Evolutionary conservation across 2,888 invertebrate genomes (phyloP).

Genomic region (Petrophora chlorosata): DNA sequence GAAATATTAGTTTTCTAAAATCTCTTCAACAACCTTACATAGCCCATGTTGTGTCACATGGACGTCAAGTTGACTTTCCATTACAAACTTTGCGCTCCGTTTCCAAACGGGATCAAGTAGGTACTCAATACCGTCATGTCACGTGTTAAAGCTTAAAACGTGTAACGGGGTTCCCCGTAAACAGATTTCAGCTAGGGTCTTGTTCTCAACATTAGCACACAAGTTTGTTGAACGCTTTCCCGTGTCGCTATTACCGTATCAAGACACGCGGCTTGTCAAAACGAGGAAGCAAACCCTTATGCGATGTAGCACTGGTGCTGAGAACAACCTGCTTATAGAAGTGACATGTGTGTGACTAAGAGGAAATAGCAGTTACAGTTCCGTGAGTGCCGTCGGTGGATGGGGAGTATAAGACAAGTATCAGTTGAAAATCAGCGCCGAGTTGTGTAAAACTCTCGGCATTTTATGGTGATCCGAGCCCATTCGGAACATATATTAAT

Average conservation of each 20-base stretch:
- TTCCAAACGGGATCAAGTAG: not conserved
- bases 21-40: no score
- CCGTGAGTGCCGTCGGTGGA: not conserved
- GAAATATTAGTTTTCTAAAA: not conserved
- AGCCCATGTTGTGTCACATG: not conserved
- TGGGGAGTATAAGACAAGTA: not conserved
- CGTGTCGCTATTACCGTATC: constrained; percentile 74
- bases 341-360: not conserved
- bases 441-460: not conserved
- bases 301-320: constrained; percentile 10
- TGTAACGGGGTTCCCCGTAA: constrained; percentile 57
- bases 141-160: constrained; percentile 63
- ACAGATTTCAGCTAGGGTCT: constrained; percentile 62
- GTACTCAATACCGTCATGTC: constrained; percentile 38
- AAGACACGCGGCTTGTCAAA: constrained; percentile 42
- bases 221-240: constrained; percentile 75
- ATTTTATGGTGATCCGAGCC: no score
- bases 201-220: constrained; percentile 49
- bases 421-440: no score
- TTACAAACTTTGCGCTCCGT: constrained; percentile 17
- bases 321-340: constrained; percentile 2
- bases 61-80: constrained; percentile 17
- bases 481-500: no score
- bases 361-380: constrained; percentile 1
- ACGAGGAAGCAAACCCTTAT: constrained; percentile 20